phyloP scores from a whole-genome alignment of 2,888 invertebrate genomes.

The Torymus tubicola region DNA sequence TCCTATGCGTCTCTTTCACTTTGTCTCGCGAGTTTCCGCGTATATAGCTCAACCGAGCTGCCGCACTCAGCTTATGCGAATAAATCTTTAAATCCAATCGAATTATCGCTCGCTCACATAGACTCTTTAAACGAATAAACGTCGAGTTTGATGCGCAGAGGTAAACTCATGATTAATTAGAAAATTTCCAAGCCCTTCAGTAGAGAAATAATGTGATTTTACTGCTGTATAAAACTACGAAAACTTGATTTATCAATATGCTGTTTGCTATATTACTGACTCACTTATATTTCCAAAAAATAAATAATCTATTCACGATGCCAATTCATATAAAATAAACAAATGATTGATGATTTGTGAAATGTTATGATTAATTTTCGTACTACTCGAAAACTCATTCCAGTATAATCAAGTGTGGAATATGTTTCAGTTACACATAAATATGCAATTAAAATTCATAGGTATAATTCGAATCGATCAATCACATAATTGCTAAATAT shows the following conservation, averaged over 20 bases:
- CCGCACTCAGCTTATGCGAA: not conserved
- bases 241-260: too few species aligned
- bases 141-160: not conserved
- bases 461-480: too few species aligned
- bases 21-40: slow-evolving; percentile 7
- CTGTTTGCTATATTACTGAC: too few species aligned
- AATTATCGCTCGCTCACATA: not conserved
- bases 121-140: not conserved
- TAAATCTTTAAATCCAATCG: slow-evolving; percentile 22
- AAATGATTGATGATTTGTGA: not conserved
- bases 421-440: too few species aligned
- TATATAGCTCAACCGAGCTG: not conserved
- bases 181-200: not conserved
- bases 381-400: not conserved
- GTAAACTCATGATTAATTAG: not conserved
- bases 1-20: slow-evolving; percentile 26
- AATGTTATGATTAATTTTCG: not conserved
- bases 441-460: too few species aligned
- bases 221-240: not conserved
- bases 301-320: too few species aligned
- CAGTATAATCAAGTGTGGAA: too few species aligned
- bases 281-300: too few species aligned
- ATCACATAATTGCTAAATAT: too few species aligned
- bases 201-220: not conserved
- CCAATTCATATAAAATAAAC: too few species aligned